phyloP scores from a whole-genome alignment of 37 sponge, comb jelly and placozoan genomes.

The Hormiphora californensis region DNA sequence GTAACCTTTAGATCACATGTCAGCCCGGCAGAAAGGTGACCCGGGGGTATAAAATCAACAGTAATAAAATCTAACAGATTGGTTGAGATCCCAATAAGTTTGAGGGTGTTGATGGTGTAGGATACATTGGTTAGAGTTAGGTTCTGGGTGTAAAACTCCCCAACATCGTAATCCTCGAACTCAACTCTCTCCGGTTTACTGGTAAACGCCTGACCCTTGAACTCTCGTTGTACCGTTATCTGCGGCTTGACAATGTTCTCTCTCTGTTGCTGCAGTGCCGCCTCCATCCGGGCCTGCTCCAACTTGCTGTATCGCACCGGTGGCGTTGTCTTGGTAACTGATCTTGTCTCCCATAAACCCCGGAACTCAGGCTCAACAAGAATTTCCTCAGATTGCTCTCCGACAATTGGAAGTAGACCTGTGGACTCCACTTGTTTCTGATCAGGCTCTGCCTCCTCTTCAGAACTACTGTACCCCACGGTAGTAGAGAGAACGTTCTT shows the following conservation, averaged over 20 bases:
- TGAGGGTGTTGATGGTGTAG: constrained; percentile 81
- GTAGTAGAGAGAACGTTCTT: no score
- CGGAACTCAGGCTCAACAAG: constrained; percentile 21
- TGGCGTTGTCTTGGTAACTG: background rate
- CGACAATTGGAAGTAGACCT: background rate
- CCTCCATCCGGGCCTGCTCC: constrained; percentile 61
- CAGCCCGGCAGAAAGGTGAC: constrained; percentile 86
- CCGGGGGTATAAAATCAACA: constrained; percentile 79
- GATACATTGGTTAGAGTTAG: constrained; percentile 88
- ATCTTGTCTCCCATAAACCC: background rate
- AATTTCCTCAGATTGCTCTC: background rate
- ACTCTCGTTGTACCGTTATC: constrained; percentile 82
- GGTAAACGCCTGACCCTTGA: constrained; percentile 75
- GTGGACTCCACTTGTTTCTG: background rate
- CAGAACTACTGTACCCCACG: constrained; percentile 35
- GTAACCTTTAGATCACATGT: constrained; percentile 75
- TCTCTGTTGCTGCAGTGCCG: constrained; percentile 61
- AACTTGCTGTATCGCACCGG: background rate
- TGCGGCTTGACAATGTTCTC: constrained; percentile 67
- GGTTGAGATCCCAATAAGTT: constrained; percentile 65
- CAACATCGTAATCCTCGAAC: constrained; percentile 80
- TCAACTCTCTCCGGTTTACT: constrained; percentile 74
- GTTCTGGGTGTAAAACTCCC: constrained; percentile 58
- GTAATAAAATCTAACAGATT: constrained; percentile 69
- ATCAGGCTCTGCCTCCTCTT: background rate